phyloP scores from a whole-genome alignment of 1,140 invertebrate species.

The Himalopsyche phryganea region DNA sequence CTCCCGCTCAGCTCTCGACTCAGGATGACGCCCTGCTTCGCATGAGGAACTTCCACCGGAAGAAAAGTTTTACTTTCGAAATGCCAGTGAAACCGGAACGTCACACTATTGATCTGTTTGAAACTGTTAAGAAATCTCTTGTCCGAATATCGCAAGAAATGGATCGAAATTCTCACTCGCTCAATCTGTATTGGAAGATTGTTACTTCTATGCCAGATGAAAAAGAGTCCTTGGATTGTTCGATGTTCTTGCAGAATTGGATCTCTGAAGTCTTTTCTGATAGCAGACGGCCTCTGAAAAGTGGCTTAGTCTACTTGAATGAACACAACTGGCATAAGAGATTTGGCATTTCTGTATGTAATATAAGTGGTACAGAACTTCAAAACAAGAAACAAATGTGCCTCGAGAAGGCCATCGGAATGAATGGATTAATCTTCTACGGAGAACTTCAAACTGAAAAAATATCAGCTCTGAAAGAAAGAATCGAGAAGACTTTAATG shows the following conservation, averaged over 20 bases:
- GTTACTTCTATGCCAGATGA: slow-evolving; percentile 57
- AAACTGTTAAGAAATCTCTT: slow-evolving; percentile 49
- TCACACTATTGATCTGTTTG: slow-evolving; percentile 46
- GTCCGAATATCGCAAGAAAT: slow-evolving; percentile 48
- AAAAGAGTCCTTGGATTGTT: slow-evolving; percentile 41
- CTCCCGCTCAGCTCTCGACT: slow-evolving; percentile 47
- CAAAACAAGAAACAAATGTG: slow-evolving; percentile 29
- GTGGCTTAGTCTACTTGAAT: slow-evolving; percentile 41
- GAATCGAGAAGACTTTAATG: slow-evolving; percentile 45
- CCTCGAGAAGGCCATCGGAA: slow-evolving; percentile 35
- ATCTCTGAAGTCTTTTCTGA: slow-evolving; percentile 42
- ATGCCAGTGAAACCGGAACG: slow-evolving; percentile 40
- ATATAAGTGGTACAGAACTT: slow-evolving; percentile 37
- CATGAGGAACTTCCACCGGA: slow-evolving; percentile 54
- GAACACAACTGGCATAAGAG: slow-evolving; percentile 50
- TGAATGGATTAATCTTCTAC: slow-evolving; percentile 48
- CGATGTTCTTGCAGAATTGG: slow-evolving; percentile 43
- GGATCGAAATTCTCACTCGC: slow-evolving; percentile 45
- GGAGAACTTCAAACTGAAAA: slow-evolving; percentile 37
- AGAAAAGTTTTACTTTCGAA: slow-evolving; percentile 44
- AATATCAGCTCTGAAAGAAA: slow-evolving; percentile 39
- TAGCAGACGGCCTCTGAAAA: slow-evolving; percentile 36
- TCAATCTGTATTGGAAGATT: slow-evolving; percentile 65
- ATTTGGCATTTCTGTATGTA: slow-evolving; percentile 46
- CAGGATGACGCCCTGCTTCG: slow-evolving; percentile 53